Evolutionary conservation across 2,888 invertebrate genomes (phyloP).

Genomic region (Malacosoma neustria): DNA sequence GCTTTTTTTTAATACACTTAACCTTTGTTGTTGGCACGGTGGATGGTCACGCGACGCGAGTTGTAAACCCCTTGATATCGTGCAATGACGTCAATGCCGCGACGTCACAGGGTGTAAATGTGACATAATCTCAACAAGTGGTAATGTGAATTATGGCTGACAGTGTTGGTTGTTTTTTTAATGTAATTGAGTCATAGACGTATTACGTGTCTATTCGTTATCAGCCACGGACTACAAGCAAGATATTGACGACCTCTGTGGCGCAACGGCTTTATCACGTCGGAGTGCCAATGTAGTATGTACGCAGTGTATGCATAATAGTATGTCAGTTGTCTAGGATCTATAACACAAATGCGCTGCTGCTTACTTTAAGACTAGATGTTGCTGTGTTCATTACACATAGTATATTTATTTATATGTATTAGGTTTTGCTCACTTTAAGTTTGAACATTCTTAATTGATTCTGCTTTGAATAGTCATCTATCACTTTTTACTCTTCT

Average conservation of each 20-base stretch:
- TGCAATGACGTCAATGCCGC: constrained; percentile 22
- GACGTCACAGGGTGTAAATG: constrained; percentile 16
- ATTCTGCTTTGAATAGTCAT: neutral
- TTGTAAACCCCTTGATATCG: constrained; percentile 10
- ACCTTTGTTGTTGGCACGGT: constrained; percentile 3
- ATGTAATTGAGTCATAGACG: neutral
- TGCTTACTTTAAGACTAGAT: no score
- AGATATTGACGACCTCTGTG: no score
- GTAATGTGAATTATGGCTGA: no score
- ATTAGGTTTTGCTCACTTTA: no score
- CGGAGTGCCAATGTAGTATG: no score
- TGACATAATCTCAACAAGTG: constrained; percentile 8
- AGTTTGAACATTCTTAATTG: neutral
- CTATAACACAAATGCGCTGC: no score
- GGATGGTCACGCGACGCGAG: constrained; percentile 23
- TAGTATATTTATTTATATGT: no score
- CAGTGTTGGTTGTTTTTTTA: neutral
- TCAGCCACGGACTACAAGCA: no score
- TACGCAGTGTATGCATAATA: no score
- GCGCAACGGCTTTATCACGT: no score
- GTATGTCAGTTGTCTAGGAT: no score
- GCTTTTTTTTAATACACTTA: neutral
- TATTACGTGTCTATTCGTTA: neutral
- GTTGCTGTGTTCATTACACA: no score
- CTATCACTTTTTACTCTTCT: neutral